These are phyloP conservation scores for Micromys minutus DNA, from an alignment of 2,113 vertebrate species.

Conservation along the genomic window DNA sequence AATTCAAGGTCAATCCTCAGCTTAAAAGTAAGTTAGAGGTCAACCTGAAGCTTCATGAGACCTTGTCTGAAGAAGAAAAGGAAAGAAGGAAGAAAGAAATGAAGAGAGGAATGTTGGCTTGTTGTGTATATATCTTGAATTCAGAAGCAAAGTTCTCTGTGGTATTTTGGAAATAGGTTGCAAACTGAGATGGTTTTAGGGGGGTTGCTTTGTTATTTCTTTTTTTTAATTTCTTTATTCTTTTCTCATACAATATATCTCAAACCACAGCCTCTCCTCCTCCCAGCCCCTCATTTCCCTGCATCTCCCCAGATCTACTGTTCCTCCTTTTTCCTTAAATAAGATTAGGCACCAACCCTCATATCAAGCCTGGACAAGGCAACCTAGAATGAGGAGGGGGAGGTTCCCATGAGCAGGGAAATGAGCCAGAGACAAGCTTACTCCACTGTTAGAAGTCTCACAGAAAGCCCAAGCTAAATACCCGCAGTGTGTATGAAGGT, in stretches of 20 bases:
- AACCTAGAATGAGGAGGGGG: not conserved
- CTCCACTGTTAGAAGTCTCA: not conserved
- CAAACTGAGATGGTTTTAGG: not conserved
- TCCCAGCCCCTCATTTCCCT: not conserved
- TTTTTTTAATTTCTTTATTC: not conserved
- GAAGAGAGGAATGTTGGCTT: not conserved
- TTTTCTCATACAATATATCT: not conserved
- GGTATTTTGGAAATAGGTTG: not conserved
- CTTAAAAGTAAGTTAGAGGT: not conserved
- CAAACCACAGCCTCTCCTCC: not conserved
- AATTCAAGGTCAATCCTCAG: not conserved
- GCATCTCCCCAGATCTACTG: not conserved
- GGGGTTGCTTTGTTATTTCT: not conserved
- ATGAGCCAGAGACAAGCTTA: not conserved
- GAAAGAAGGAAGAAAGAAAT: not conserved
- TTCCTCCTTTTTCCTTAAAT: not conserved
- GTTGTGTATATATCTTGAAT: not conserved
- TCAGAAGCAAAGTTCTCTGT: not conserved
- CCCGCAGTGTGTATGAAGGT: not conserved
- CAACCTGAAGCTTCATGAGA: not conserved
- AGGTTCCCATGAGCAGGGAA: not conserved
- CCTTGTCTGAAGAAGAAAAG: not conserved
- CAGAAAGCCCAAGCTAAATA: not conserved
- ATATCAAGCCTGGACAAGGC: not conserved
- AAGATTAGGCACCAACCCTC: not conserved